Conservation (phyloP, 1,140 invertebrate genomes). For the Drosophila insularis region DNA sequence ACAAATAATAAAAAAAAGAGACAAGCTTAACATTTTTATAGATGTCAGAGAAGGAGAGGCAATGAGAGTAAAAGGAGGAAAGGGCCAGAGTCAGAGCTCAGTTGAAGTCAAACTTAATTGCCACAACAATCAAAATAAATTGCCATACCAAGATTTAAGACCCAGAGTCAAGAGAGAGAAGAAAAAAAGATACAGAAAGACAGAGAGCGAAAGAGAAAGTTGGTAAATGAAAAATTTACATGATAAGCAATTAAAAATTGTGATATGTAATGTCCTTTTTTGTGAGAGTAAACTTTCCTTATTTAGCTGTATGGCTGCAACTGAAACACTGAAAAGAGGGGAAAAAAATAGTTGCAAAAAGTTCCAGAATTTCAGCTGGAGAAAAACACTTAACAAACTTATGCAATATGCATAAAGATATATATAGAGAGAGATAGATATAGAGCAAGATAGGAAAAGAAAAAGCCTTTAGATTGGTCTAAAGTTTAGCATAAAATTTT, state of each 20-base stretch:
- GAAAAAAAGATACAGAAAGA: neutral
- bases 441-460: neutral
- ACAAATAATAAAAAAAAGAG: constrained; percentile 6
- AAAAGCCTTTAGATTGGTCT: neutral
- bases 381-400: neutral
- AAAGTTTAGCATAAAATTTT: constrained; percentile 23
- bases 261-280: neutral
- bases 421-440: neutral
- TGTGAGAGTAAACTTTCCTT: neutral
- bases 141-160: constrained; percentile 1
- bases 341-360: neutral
- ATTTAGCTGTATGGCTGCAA: neutral
- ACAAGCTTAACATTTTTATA: neutral
- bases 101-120: constrained; percentile 37
- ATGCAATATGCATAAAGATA: constrained; percentile 1
- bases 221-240: neutral
- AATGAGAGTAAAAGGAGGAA: neutral
- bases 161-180: neutral
- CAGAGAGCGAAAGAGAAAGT: neutral
- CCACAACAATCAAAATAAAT: constrained; percentile 38
- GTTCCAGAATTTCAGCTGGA: neutral
- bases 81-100: constrained; percentile 8
- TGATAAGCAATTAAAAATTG: constrained; percentile 3
- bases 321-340: neutral
- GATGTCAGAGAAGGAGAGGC: constrained; percentile 2